These are phyloP conservation scores for Zosterops lateralis DNA, from an alignment of 2,113 vertebrate genomes.

Conservation along the genomic window DNA sequence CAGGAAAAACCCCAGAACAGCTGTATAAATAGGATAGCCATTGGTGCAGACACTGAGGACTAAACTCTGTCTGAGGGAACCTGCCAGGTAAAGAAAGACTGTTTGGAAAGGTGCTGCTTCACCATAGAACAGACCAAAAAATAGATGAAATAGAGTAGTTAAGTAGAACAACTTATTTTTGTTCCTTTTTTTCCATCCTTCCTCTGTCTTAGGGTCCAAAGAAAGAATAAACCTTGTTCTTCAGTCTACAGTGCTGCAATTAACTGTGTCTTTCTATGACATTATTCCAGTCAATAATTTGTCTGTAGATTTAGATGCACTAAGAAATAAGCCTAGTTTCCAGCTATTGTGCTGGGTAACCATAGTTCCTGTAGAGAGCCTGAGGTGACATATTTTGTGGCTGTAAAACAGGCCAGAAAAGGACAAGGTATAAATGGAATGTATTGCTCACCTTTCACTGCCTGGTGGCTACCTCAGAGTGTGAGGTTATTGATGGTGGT, in stretches of 20 bases:
- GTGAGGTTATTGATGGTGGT: background rate
- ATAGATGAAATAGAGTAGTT: background rate
- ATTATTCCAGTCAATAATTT: background rate
- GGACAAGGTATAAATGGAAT: background rate
- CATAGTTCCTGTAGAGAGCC: background rate
- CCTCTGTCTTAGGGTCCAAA: background rate
- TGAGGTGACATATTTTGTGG: background rate
- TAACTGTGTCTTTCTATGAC: background rate
- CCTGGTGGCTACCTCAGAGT: background rate
- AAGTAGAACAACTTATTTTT: background rate
- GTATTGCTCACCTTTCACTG: background rate
- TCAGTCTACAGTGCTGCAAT: background rate
- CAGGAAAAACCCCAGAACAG: background rate
- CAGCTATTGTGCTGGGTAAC: background rate
- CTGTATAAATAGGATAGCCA: background rate
- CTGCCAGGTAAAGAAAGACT: background rate
- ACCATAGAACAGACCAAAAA: background rate
- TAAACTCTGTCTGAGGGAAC: background rate
- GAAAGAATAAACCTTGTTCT: background rate
- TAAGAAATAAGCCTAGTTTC: background rate
- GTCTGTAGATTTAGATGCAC: background rate
- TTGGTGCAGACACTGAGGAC: background rate
- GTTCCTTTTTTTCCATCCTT: background rate
- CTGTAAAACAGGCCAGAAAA: background rate
- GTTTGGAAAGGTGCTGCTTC: background rate